Evolutionary conservation across 2,888 invertebrate genomes (phyloP).

Genomic region (Ferdinandea cuprea): DNA sequence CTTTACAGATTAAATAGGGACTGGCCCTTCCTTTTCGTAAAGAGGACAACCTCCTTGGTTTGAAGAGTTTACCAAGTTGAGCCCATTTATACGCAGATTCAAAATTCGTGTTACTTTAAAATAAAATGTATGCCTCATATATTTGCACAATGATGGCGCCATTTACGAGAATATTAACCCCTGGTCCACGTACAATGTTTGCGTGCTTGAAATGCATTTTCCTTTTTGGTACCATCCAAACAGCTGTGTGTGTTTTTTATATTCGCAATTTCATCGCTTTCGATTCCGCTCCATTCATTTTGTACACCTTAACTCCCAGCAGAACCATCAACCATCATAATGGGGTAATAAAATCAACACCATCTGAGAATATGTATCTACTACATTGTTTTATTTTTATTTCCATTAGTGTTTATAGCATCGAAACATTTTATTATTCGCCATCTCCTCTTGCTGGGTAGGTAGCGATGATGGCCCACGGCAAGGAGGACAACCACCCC

Average conservation of each 20-base stretch:
- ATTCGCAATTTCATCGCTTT: constrained; percentile 48
- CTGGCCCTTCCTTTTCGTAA: no score
- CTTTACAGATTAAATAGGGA: no score
- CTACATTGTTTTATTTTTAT: constrained; percentile 53
- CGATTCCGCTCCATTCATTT: constrained; percentile 51
- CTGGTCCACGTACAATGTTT: constrained; percentile 14
- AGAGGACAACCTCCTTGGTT: no score
- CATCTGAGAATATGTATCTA: constrained; percentile 62
- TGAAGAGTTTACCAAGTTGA: no score
- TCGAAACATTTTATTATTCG: constrained; percentile 40
- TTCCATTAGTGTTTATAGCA: constrained; percentile 61
- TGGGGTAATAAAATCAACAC: constrained; percentile 69
- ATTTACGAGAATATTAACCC: background rate
- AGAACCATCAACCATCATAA: constrained; percentile 62
- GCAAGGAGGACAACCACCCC: constrained; percentile 7
- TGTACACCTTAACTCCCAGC: constrained; percentile 43
- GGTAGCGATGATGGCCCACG: no score
- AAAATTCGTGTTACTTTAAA: no score
- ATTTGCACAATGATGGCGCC: background rate
- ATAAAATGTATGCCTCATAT: background rate
- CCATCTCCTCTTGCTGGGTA: background rate
- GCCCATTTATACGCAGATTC: no score
- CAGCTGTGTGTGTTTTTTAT: constrained; percentile 40
- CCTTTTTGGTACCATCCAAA: constrained; percentile 24
- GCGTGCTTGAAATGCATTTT: constrained; percentile 35